phyloP scores from a whole-genome alignment of 2,797 vertebrate genomes.

The Hyperoplus lanceolatus region DNA sequence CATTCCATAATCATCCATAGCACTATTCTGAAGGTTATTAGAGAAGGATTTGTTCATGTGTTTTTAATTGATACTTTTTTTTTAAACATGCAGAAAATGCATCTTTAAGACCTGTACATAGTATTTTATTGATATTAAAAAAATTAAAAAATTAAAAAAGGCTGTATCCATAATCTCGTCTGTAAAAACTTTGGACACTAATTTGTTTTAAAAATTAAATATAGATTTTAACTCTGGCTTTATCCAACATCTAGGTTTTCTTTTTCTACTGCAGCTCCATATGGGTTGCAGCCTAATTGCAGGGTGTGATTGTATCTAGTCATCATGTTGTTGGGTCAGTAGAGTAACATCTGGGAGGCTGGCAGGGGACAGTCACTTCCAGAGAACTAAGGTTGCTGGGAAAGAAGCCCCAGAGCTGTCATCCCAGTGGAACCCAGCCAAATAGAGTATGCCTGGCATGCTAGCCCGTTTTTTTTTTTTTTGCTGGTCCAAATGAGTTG shows the following conservation, averaged over 20 bases:
- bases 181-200: too few relatives aligned
- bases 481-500: slow-evolving; percentile 37
- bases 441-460: slow-evolving; percentile 19
- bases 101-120: too few relatives aligned
- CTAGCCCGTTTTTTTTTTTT: background rate
- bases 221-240: background rate
- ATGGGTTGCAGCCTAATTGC: slow-evolving; percentile 51
- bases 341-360: slow-evolving; percentile 62
- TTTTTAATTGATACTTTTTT: too few relatives aligned
- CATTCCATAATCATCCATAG: too few relatives aligned
- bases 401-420: slow-evolving; percentile 40
- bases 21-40: too few relatives aligned
- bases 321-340: slow-evolving; percentile 62
- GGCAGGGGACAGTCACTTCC: slow-evolving; percentile 28
- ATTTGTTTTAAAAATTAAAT: too few relatives aligned
- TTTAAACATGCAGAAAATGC: too few relatives aligned
- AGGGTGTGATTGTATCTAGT: slow-evolving; percentile 42
- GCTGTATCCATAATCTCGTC: too few relatives aligned
- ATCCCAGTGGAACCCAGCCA: slow-evolving; percentile 12
- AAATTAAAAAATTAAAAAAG: too few relatives aligned
- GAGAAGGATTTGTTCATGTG: too few relatives aligned
- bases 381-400: slow-evolving; percentile 43
- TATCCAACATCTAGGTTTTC: background rate
- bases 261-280: slow-evolving; percentile 17
- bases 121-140: too few relatives aligned